Percentiles rank a stretch among this genome's conserved stretches.
phyloP scores from a whole-genome alignment of 2,797 vertebrate species.

The Protonibea diacanthus region DNA sequence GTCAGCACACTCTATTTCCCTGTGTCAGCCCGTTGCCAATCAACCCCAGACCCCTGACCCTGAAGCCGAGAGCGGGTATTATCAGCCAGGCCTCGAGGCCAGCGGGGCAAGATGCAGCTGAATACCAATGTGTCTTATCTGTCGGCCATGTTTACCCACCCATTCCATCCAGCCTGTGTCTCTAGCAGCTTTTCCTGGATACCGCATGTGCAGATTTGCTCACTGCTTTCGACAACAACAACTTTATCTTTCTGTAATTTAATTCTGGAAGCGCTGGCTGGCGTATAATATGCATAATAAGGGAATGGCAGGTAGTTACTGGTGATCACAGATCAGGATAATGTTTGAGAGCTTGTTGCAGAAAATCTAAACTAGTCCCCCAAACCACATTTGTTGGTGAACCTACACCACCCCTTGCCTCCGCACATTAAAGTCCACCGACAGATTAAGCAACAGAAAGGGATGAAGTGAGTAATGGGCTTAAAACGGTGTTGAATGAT shows the following conservation, averaged over 20 bases:
- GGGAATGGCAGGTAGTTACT: slow-evolving; percentile 60
- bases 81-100: slow-evolving; percentile 62
- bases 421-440: slow-evolving; percentile 50
- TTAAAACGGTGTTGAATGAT: slow-evolving; percentile 69
- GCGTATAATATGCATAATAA: slow-evolving; percentile 56
- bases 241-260: slow-evolving; percentile 67
- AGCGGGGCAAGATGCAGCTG: slow-evolving; percentile 47
- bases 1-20: slow-evolving; percentile 73
- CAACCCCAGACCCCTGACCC: slow-evolving; percentile 76
- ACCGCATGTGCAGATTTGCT: slow-evolving; percentile 40
- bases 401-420: slow-evolving; percentile 20
- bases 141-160: slow-evolving; percentile 62
- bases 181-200: slow-evolving; percentile 33
- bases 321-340: slow-evolving; percentile 46
- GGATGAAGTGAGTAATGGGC: slow-evolving; percentile 57
- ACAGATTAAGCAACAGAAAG: slow-evolving; percentile 47
- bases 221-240: slow-evolving; percentile 50
- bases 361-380: slow-evolving; percentile 52
- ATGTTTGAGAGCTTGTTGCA: slow-evolving; percentile 34
- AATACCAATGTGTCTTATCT: slow-evolving; percentile 79
- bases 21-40: slow-evolving; percentile 77
- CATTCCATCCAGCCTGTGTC: slow-evolving; percentile 46
- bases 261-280: slow-evolving; percentile 50
- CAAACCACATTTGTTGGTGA: slow-evolving; percentile 44
- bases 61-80: slow-evolving; percentile 57